Conservation (phyloP, 1,140 invertebrate species). For the Arion vulgaris region DNA sequence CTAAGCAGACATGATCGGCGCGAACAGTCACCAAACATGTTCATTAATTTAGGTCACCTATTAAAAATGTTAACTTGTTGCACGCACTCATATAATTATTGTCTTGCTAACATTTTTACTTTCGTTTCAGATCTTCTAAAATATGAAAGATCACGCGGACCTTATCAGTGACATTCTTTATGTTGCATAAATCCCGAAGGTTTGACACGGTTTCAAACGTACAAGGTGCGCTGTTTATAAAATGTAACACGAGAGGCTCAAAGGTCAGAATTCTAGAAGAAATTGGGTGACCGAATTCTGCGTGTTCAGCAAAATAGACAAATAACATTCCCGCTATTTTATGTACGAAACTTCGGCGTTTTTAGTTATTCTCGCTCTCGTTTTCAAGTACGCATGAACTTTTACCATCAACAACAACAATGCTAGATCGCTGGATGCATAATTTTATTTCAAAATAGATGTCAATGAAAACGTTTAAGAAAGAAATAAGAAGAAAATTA, state of each 20-base stretch:
- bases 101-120: background rate
- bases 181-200: background rate
- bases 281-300: conserved; percentile 31
- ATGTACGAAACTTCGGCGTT: conserved; percentile 20
- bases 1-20: background rate
- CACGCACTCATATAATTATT: background rate
- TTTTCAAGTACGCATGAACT: background rate
- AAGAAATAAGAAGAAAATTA: too few relatives aligned
- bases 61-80: background rate
- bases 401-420: too few relatives aligned
- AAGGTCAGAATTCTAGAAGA: conserved; percentile 2
- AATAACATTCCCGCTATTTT: background rate
- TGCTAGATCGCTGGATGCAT: too few relatives aligned
- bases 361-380: background rate
- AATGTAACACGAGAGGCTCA: background rate
- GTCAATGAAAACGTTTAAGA: too few relatives aligned
- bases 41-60: background rate
- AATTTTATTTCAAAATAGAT: too few relatives aligned
- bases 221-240: background rate
- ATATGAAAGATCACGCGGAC: background rate
- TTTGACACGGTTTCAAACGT: background rate
- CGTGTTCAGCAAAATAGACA: conserved; percentile 16
- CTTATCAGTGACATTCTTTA: background rate
- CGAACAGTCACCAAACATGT: background rate
- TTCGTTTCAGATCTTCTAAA: background rate